Percentiles rank a stretch among this genome's conserved stretches.
These are phyloP conservation scores for Eumeta japonica DNA, from an alignment of 1,140 invertebrate species.

Conservation along the genomic window DNA sequence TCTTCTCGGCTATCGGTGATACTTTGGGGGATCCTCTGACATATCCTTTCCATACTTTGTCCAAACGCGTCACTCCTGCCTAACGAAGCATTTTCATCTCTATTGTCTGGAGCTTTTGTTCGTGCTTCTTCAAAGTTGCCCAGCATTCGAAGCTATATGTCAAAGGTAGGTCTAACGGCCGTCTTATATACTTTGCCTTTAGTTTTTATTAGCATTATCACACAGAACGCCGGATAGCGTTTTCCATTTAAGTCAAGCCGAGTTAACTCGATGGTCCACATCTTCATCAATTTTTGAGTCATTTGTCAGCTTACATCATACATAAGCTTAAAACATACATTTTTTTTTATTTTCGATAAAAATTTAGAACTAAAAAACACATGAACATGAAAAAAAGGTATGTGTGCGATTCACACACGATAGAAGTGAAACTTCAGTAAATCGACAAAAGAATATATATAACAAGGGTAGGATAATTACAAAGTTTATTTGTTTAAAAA, in stretches of 20 bases:
- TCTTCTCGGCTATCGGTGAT: constrained; percentile 4
- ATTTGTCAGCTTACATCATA: too few species aligned
- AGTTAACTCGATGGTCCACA: background rate
- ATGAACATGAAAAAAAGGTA: too few species aligned
- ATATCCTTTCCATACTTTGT: constrained; percentile 11
- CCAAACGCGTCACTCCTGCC: constrained; percentile 6
- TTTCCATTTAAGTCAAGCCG: constrained; percentile 2
- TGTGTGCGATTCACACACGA: too few species aligned
- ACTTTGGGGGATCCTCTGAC: constrained; percentile 8
- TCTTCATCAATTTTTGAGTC: too few species aligned
- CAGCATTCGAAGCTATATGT: constrained; percentile 1
- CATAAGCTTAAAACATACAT: too few species aligned
- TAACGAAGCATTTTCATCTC: constrained; percentile 14
- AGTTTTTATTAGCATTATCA: constrained; percentile 5
- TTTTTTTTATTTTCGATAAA: too few species aligned
- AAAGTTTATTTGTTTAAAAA: too few species aligned
- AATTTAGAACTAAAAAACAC: too few species aligned
- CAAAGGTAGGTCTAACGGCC: constrained; percentile 3
- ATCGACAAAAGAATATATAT: too few species aligned
- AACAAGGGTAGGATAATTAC: too few species aligned
- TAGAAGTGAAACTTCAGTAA: too few species aligned
- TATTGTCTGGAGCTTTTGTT: too few species aligned
- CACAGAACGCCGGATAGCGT: constrained; percentile 1
- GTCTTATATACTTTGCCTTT: constrained; percentile 8
- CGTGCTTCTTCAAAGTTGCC: constrained; percentile 8